These are phyloP conservation scores for Stenurella melanura DNA, from an alignment of 2,888 invertebrate species.

Conservation along the genomic window DNA sequence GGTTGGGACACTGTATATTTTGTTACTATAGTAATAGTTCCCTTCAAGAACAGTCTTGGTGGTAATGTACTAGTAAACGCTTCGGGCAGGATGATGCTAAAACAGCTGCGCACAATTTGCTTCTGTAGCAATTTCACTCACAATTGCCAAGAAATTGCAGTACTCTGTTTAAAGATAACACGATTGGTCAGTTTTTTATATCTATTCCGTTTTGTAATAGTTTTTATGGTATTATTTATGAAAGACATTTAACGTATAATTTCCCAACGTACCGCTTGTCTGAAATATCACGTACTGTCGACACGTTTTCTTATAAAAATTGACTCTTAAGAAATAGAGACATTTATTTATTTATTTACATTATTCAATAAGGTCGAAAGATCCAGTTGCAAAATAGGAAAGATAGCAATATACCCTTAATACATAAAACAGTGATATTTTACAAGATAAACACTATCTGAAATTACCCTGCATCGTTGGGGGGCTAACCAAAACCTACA, in stretches of 20 bases:
- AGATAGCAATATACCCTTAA: no score
- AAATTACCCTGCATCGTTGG: no score
- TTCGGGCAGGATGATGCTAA: constrained; percentile 5
- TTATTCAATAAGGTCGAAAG: no score
- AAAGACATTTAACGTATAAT: neutral
- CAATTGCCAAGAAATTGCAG: constrained; percentile 32
- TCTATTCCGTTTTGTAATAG: neutral
- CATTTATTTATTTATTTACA: no score
- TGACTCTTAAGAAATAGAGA: no score
- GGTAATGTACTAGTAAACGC: neutral
- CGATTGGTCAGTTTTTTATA: neutral
- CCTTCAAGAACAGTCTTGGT: neutral
- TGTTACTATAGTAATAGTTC: neutral
- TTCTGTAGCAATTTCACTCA: constrained; percentile 34
- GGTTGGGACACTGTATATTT: no score
- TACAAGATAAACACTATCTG: no score
- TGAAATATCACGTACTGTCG: no score
- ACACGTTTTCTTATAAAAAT: no score
- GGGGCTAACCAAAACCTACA: no score
- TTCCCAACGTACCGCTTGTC: neutral
- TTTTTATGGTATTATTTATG: neutral
- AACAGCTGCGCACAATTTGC: constrained; percentile 35
- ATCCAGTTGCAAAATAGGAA: no score
- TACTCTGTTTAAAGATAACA: neutral
- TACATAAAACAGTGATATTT: no score